Evolutionary conservation across 2,797 vertebrate genomes (phyloP).

Genomic region (Novumbra hubbsi): DNA sequence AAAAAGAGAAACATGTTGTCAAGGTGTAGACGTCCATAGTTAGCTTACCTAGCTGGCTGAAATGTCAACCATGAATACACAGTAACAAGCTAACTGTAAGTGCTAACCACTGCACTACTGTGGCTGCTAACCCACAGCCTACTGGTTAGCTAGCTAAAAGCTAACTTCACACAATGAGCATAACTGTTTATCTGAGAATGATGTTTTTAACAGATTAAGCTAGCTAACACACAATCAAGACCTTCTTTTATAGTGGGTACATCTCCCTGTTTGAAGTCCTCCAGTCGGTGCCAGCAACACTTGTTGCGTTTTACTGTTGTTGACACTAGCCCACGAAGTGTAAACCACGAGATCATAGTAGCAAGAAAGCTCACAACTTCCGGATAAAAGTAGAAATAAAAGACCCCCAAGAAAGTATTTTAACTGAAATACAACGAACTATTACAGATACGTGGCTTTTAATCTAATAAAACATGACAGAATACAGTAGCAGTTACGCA

Average conservation of each 20-base stretch:
- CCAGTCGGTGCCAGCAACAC: background rate
- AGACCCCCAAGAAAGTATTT: background rate
- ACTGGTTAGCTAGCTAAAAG: background rate
- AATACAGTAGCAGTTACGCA: background rate
- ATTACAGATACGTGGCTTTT: background rate
- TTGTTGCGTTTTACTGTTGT: background rate
- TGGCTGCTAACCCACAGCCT: background rate
- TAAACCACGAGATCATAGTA: background rate
- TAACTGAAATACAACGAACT: background rate
- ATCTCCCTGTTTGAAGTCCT: background rate
- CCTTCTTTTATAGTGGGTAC: background rate
- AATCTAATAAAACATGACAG: background rate
- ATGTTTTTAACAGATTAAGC: background rate
- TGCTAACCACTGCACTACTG: background rate
- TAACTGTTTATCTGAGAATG: background rate
- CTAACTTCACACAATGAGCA: background rate
- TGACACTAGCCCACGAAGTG: background rate
- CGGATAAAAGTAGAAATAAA: background rate
- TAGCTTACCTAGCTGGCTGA: background rate
- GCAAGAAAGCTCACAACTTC: background rate
- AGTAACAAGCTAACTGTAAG: background rate
- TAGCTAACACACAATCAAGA: background rate
- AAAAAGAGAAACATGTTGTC: background rate
- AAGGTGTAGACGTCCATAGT: background rate
- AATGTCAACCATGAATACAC: background rate